Evolutionary conservation across 1,140 invertebrate species (phyloP), one percentile per base, ranked within the genome.

Genomic region (Drosophila hydei): DNA sequence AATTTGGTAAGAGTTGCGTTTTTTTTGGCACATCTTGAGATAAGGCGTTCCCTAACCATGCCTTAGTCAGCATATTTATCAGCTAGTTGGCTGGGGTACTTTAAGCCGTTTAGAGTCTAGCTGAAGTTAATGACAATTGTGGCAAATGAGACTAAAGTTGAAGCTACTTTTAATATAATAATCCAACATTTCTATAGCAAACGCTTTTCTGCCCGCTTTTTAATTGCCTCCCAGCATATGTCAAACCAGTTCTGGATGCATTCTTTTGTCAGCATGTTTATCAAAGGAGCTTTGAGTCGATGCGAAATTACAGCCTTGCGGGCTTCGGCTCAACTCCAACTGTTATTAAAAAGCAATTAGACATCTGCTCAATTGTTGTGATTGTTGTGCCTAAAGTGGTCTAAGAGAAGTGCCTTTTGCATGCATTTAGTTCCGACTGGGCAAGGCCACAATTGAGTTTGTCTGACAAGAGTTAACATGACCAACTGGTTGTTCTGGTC

Each of bases 401-500:
- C 8, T 4, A 16, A 1, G 8, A 40, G 52, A 6, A 40, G 52
- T 23, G 25, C 16, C 30, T 33, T 25, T 55, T 4, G 18, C 36
- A 40, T 21, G 19, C n/a, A 14, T 9, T 16, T 1, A 8, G 9
- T 36, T 52, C 38, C 65, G 16, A 54, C 59, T 67, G 63, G 63
- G 55, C 12, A 2, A 9, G 5, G 4, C 25, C 23, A 5, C 14
- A 50, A 27, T 11, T 30, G 23, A 11, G 47, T 5, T 50, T 50
- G 47, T 16, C 25, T 30, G 25, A 50, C 47, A 16, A n/a, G 25
- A n/a, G 5, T 25, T 14, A 27, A 30, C 40, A 58, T 45, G 40
- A 25, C 27, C 58, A 45, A 70, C 42, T 52, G 16, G 14, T 40
- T 59, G 36, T 38, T 36, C 47, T 63, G 54, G 68, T 64, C 51